phyloP scores from a whole-genome alignment of 2,797 vertebrate species.

The Cyprinodon diabolis region DNA sequence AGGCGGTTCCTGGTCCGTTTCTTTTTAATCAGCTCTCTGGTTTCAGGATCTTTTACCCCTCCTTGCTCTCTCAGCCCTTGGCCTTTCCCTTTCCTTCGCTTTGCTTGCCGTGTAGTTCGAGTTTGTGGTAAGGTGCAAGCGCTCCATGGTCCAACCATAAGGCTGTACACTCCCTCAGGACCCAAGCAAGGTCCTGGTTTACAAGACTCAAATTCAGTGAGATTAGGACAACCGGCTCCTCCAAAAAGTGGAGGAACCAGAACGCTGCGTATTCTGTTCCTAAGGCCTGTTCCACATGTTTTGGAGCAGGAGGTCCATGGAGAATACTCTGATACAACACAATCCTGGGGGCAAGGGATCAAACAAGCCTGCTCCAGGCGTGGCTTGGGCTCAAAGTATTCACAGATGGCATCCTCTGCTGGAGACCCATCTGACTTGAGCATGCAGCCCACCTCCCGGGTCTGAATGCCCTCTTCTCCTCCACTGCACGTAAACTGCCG shows the following conservation, averaged over 20 bases:
- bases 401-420: conserved; percentile 91
- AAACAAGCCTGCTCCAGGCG: conserved; percentile 95
- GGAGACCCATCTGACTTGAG: conserved; percentile 84
- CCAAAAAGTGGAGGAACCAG: conserved; percentile 90
- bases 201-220: conserved; percentile 95
- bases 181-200: conserved; percentile 80
- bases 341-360: conserved; percentile 94
- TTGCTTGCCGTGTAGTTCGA: conserved; percentile 78
- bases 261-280: conserved; percentile 88
- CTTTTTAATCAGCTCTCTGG: conserved; percentile 93
- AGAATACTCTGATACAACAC: conserved; percentile 90
- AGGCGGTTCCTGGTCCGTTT: conserved; percentile 93
- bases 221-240: conserved; percentile 88
- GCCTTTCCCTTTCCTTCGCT: conserved; percentile 85
- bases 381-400: conserved; percentile 96
- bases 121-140: conserved; percentile 79
- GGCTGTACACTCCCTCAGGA: conserved; percentile 87
- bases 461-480: conserved; percentile 94
- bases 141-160: conserved; percentile 89
- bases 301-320: conserved; percentile 95
- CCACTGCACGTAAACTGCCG: conserved; percentile 81
- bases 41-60: conserved; percentile 87
- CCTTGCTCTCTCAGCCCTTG: conserved; percentile 79
- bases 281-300: conserved; percentile 90
- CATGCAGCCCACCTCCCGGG: conserved; percentile 87